A percentile compares a stretch with the other conserved stretches of the same genome.
phyloP scores from a whole-genome alignment of 2,797 vertebrate genomes.

The Chiloscyllium punctatum region DNA sequence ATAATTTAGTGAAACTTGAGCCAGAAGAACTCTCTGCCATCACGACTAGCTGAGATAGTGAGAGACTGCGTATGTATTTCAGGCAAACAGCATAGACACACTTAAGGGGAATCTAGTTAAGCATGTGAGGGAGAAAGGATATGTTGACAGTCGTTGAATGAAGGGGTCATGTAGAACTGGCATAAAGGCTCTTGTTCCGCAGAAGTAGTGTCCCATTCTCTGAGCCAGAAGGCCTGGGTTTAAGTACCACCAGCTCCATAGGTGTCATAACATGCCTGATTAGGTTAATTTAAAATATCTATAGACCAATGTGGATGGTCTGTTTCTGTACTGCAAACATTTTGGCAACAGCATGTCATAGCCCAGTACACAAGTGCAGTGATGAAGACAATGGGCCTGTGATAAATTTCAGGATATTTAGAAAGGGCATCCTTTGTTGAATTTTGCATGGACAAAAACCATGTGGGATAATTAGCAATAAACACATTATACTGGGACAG shows the following conservation, averaged over 20 bases:
- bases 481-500: not conserved
- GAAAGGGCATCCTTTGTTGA: not conserved
- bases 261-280: no score
- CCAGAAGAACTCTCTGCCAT: not conserved
- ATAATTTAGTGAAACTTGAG: not conserved
- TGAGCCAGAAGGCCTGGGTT: no score
- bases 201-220: no score
- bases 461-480: not conserved
- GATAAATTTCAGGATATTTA: not conserved
- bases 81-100: not conserved
- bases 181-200: no score
- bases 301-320: not conserved
- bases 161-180: not conserved
- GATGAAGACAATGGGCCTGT: not conserved
- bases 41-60: not conserved
- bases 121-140: not conserved
- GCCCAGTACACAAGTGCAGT: not conserved
- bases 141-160: not conserved
- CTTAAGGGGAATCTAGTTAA: not conserved
- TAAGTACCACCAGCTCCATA: no score
- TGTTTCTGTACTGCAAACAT: not conserved
- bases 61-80: not conserved
- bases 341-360: not conserved
- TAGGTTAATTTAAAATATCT: no score
- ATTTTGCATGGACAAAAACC: not conserved